phyloP scores from a whole-genome alignment of 2,888 invertebrate genomes.

The Lutraria lutraria region DNA sequence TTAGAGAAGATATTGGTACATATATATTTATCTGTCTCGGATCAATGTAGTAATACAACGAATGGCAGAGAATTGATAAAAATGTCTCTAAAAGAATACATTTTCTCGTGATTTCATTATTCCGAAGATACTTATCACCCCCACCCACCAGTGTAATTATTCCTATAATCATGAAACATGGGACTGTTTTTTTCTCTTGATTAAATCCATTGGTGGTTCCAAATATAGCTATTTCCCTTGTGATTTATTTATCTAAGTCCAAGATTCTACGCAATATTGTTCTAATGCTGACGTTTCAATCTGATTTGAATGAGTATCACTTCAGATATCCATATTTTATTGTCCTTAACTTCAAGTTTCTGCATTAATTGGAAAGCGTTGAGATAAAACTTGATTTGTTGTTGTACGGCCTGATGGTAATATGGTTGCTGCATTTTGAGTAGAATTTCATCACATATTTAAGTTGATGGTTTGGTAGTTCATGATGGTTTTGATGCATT shows the following conservation, averaged over 20 bases:
- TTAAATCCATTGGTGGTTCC: neutral
- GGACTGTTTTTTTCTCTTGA: conserved; percentile 2
- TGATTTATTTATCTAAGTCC: neutral
- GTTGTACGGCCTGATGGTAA: neutral
- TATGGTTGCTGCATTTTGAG: too few species aligned
- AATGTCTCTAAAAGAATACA: neutral
- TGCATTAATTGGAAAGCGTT: neutral
- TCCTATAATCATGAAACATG: conserved; percentile 5
- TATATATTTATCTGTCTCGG: neutral
- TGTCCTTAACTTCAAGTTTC: neutral
- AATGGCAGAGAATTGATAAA: conserved; percentile 12
- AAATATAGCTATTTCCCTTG: conserved; percentile 13
- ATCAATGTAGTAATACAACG: neutral
- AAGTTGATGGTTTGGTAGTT: too few species aligned
- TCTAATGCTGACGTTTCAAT: neutral
- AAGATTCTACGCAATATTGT: neutral
- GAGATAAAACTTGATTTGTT: neutral
- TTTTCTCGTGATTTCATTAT: neutral
- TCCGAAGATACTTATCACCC: neutral
- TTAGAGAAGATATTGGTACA: neutral
- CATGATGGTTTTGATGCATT: too few species aligned
- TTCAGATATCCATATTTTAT: neutral
- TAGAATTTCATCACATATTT: too few species aligned
- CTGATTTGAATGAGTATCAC: conserved; percentile 3
- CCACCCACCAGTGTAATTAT: conserved; percentile 16